phyloP scores from a whole-genome alignment of 92 coral and sea anemone species.

The Actinostola sp. region DNA sequence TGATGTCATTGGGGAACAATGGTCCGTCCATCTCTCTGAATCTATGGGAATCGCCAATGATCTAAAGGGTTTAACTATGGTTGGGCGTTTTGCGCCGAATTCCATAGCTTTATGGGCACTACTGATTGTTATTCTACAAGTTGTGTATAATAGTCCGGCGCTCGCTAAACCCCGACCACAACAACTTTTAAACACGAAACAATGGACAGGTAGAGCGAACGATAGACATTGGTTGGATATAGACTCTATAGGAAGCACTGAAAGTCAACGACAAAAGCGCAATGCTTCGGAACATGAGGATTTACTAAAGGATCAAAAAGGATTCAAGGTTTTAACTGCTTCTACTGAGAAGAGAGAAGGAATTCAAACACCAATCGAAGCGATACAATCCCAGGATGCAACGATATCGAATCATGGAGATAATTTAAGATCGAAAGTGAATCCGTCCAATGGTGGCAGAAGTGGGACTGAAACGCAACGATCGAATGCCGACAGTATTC shows the following conservation, averaged over 20 bases:
- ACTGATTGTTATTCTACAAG: conserved; percentile 31
- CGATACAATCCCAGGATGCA: conserved; percentile 59
- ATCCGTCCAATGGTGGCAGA: conserved; percentile 47
- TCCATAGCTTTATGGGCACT: conserved; percentile 63
- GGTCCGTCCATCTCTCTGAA: conserved; percentile 70
- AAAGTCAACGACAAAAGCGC: conserved; percentile 40
- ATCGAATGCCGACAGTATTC: conserved; percentile 1
- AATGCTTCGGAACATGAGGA: conserved; percentile 61
- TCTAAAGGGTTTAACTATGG: conserved; percentile 82
- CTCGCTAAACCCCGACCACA: conserved; percentile 73
- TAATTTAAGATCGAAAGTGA: conserved; percentile 73
- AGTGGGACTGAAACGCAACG: conserved; percentile 24
- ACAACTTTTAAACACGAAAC: conserved; percentile 45
- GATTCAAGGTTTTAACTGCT: conserved; percentile 52
- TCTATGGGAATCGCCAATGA: conserved; percentile 73
- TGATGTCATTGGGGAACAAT: conserved; percentile 89
- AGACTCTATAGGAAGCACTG: conserved; percentile 34
- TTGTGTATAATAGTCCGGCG: conserved; percentile 41
- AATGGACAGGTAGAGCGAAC: conserved; percentile 63
- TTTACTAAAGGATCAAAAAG: conserved; percentile 46
- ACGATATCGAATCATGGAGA: conserved; percentile 30
- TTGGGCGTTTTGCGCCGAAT: conserved; percentile 93
- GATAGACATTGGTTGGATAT: conserved; percentile 65
- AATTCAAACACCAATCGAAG: conserved; percentile 77
- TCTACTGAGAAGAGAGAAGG: conserved; percentile 68